Evolutionary conservation across 2,888 invertebrate species (phyloP), one percentile per base, ranked within the genome.

Genomic region (Neoaliturus tenellus): DNA sequence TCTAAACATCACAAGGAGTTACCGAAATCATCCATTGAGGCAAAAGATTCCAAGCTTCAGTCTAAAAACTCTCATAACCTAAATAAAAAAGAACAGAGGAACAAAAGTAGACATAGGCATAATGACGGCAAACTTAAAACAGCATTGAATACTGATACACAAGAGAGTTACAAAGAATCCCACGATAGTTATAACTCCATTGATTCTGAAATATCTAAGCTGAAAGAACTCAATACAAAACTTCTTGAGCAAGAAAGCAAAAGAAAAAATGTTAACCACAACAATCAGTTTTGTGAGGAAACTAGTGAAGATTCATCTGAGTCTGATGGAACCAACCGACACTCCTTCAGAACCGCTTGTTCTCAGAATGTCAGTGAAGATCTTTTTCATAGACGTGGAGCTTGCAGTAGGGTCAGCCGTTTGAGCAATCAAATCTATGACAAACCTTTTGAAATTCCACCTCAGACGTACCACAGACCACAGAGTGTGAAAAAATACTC

Each of bases 271-370:
- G 14, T 3, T 51, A 20, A 23, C 23, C 23, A 51, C 20, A 62
- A 62, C 14, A 62, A 62, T 3, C 62, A 14, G 17, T 12, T 62
- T 28, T 0, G 14, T 1, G 17, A 62, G 14, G 31, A 28, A 14
- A 28, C 28, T 8, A 31, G 23, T 20, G 55, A 8, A 6, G 62
- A 51, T 31, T 62, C 33, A 6, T 10, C 14, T 28, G 78, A 78
- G 33, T 55, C 55, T 31, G 55, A 17, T 6, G 28, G 10, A 3
- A 39, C 71, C 20, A 71, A 71, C 23, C 71, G 31, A 25, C 35
- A 71, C 39, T 71, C 71, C 0, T 71, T 71, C n/a, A 33, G n/a
- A 25, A 71, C 71, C 0, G 71, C 71, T n/a, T 71, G 71, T 39
- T 71, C 71, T 39, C 71, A 39, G 5, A 35, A 71, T 14, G 1